A percentile compares a stretch with the other conserved stretches of the same genome.
Conservation (phyloP, 2,113 vertebrate species). For the Macquaria australasica region DNA sequence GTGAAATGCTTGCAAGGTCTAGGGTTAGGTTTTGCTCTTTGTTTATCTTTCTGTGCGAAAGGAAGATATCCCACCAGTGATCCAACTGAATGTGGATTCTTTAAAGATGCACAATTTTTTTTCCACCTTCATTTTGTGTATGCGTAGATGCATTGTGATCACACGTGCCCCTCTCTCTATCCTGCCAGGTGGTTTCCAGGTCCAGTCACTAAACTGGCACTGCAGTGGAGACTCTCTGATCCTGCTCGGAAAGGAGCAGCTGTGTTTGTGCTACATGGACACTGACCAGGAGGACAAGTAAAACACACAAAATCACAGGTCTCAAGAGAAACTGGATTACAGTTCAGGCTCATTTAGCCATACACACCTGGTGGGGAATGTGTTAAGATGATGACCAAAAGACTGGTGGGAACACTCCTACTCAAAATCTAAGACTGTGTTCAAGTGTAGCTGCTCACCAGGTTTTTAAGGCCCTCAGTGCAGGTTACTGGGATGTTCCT, state of each 20-base stretch:
- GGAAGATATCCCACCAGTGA: not conserved
- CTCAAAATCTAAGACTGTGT: not conserved
- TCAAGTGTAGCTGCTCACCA: not conserved
- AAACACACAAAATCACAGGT: not conserved
- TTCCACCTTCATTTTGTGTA: not conserved
- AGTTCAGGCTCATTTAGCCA: not conserved
- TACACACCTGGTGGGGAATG: not conserved
- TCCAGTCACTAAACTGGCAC: conserved; percentile 90
- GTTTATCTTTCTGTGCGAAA: not conserved
- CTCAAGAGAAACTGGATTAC: conserved; percentile 2
- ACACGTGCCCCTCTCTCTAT: not conserved
- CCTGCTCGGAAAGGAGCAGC: conserved; percentile 91
- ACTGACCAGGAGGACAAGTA: conserved; percentile 70
- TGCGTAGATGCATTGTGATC: not conserved
- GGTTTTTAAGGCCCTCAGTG: conserved; percentile 1
- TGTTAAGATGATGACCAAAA: not conserved
- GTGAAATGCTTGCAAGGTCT: not conserved
- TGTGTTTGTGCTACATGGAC: conserved; percentile 95
- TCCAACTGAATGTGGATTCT: not conserved
- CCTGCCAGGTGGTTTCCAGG: conserved; percentile 88
- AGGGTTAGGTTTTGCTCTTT: not conserved
- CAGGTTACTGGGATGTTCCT: conserved; percentile 39
- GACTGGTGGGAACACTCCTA: conserved; percentile 34
- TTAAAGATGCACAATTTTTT: not conserved
- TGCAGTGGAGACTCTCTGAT: conserved; percentile 86